Conservation (phyloP, 2,113 vertebrate genomes). For the Chroicocephalus ridibundus region DNA sequence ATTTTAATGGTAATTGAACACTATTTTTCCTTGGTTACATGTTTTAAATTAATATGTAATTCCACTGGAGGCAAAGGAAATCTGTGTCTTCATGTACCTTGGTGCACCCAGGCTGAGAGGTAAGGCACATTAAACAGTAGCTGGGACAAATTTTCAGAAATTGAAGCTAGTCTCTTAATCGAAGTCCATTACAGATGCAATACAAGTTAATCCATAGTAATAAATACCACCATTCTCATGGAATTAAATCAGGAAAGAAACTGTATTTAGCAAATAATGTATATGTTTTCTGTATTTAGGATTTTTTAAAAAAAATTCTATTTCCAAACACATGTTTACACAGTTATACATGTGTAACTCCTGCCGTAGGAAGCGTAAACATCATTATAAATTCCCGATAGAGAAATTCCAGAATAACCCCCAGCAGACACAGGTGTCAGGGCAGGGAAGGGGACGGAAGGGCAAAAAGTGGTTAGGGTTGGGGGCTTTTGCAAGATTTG, state of each 20-base stretch:
- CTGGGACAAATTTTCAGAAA: background rate
- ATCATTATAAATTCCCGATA: background rate
- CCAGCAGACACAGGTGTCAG: background rate
- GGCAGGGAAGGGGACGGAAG: background rate
- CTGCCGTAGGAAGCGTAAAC: background rate
- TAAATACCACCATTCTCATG: background rate
- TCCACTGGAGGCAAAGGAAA: background rate
- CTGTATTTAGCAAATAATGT: background rate
- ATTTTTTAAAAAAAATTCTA: background rate
- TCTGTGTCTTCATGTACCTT: background rate
- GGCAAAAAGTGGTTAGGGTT: background rate
- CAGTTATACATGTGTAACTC: background rate
- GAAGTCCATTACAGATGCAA: background rate
- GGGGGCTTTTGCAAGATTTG: background rate
- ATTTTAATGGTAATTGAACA: conserved; percentile 14
- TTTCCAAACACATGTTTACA: background rate
- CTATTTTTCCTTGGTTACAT: background rate
- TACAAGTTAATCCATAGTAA: background rate
- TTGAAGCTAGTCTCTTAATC: background rate
- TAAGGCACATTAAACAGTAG: background rate
- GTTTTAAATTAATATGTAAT: conserved; percentile 30
- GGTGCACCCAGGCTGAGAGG: background rate
- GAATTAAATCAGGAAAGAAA: background rate
- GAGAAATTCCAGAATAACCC: background rate
- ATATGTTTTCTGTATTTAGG: background rate